Evolutionary conservation across 2,113 vertebrate genomes (phyloP), one percentile per base, ranked within the genome.

Genomic region (Lophochroa leadbeateri): DNA sequence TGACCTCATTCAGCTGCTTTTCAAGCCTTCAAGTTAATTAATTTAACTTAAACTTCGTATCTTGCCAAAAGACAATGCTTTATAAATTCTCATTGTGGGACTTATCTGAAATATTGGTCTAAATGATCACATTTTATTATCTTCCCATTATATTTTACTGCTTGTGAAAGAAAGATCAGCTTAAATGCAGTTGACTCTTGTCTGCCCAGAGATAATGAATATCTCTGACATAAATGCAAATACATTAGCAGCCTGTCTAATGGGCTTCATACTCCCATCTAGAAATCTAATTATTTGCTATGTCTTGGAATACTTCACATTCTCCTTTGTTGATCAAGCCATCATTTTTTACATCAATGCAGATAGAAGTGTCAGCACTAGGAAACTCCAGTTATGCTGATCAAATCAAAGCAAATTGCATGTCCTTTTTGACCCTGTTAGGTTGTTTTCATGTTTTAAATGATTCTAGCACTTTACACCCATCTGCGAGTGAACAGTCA

Each of bases 281-380:
- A 92, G 72, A 97, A 97, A 76, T 94, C 44, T 77, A 87, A 57
- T 49, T 90, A 55, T 90, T 93, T 94, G 93, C 41, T 58, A 11
- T 43, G 44, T 70, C 19, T 86, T 86, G 75, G 39, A 83, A 87
- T 92, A 92, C 72, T 90, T 91, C 47, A 76, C 19, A 3, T 88
- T 88, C 63, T 55, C 3, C 33, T 91, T 64, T 80, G 68, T n/a
- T 44, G 87, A 81, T 61, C 2, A 8, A 92, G 74, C 16, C 49
- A 61, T 78, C 86, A 27, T 55, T 79, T 92, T 65, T 17, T 46
- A 31, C 35, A 70, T 75, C 76, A 53, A 35, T n/a, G 47, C 43
- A 76, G 58, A 35, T 4, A 67, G 23, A 71, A 63, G 17, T 47
- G 16, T 88, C 67, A 69, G 31, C 52, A 49, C 18, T 31, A 1